phyloP scores from a whole-genome alignment of 2,113 vertebrate species.

The Guaruba guarouba region DNA sequence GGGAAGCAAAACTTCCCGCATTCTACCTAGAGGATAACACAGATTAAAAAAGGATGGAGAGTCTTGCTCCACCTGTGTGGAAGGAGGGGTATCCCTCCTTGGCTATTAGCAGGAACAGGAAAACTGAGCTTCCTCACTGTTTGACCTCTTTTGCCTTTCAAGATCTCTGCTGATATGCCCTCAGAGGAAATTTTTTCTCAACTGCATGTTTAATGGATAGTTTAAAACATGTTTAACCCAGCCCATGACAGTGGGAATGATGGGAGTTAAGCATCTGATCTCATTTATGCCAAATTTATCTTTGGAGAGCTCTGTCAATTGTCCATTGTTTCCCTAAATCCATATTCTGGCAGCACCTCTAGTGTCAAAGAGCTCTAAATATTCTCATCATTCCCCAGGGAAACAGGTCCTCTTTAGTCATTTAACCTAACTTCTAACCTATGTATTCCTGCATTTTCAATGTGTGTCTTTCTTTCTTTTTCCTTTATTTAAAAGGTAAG shows the following conservation, averaged over 20 bases:
- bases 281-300: slow-evolving; percentile 41
- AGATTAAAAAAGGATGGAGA: slow-evolving; percentile 6
- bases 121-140: slow-evolving; percentile 23
- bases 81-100: slow-evolving; percentile 12
- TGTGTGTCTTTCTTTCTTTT: neutral
- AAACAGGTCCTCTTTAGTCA: slow-evolving; percentile 26
- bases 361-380: slow-evolving; percentile 40
- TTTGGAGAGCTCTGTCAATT: slow-evolving; percentile 52
- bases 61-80: slow-evolving; percentile 34
- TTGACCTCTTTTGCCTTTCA: slow-evolving; percentile 34
- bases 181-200: slow-evolving; percentile 47
- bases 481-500: neutral
- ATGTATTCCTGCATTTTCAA: neutral
- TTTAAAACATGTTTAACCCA: slow-evolving; percentile 26
- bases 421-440: slow-evolving; percentile 47
- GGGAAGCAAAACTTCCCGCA: slow-evolving; percentile 1
- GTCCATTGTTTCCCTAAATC: slow-evolving; percentile 66
- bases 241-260: neutral
- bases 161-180: slow-evolving; percentile 6
- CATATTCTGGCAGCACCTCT: slow-evolving; percentile 50
- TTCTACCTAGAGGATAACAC: slow-evolving; percentile 20
- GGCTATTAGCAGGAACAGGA: slow-evolving; percentile 13
- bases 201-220: slow-evolving; percentile 1
- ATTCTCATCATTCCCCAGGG: slow-evolving; percentile 25
- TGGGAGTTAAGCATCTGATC: slow-evolving; percentile 46